A percentile compares a stretch with the other conserved stretches of the same genome.
phyloP scores from a whole-genome alignment of 2,888 invertebrate genomes.

The Strigamia maritima region DNA sequence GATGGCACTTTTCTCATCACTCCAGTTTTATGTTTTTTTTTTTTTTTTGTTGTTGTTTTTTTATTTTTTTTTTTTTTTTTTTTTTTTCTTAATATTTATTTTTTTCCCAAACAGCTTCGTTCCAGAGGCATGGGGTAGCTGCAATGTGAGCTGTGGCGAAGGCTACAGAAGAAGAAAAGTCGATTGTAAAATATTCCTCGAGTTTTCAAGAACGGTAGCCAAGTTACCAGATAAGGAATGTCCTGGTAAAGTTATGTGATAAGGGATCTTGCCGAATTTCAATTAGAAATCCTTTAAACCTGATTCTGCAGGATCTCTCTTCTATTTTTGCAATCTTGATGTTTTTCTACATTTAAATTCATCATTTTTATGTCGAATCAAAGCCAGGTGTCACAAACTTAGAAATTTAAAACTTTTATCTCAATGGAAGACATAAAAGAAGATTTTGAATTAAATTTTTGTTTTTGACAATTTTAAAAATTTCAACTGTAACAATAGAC shows the following conservation, averaged over 20 bases:
- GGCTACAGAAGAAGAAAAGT: conserved; percentile 81
- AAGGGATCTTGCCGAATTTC: not conserved
- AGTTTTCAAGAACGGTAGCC: conserved; percentile 83
- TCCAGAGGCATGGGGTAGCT: conserved; percentile 87
- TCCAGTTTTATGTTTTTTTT: not conserved
- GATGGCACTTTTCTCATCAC: conserved; percentile 27
- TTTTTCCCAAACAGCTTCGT: conserved; percentile 67
- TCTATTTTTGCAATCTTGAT: too few species aligned
- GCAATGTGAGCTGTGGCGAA: conserved; percentile 87
- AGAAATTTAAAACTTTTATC: too few species aligned
- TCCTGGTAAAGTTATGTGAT: conserved; percentile 58
- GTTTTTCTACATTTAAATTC: too few species aligned
- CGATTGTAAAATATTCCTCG: conserved; percentile 90
- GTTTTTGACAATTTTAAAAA: too few species aligned
- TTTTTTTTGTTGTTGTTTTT: not conserved
- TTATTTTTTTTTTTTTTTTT: not conserved
- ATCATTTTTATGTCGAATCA: too few species aligned
- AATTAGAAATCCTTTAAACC: not conserved
- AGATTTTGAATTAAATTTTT: too few species aligned
- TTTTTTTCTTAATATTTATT: not conserved
- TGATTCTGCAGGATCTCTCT: not conserved
- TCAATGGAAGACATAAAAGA: too few species aligned
- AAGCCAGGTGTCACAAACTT: too few species aligned
- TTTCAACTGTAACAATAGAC: too few species aligned
- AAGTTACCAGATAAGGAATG: conserved; percentile 84